Evolutionary conservation across 1,140 invertebrate species (phyloP).

Genomic region (Scaptomyza pallida): DNA sequence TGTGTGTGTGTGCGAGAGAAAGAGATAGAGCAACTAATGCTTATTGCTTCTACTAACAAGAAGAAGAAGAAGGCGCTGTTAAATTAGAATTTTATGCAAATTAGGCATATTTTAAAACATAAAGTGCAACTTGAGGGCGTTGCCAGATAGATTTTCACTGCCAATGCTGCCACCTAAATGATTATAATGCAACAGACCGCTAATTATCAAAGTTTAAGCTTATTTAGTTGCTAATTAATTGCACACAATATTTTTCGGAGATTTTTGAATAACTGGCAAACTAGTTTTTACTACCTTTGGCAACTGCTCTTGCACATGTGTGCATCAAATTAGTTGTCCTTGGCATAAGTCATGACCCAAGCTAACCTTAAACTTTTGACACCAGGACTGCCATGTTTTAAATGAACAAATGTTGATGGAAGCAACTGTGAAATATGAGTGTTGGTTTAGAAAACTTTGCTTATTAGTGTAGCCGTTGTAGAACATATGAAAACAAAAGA

Average conservation of each 20-base stretch:
- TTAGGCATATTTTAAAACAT: constrained; percentile 67
- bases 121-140: constrained; percentile 42
- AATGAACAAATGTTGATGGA: constrained; percentile 6
- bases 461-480: constrained; percentile 13
- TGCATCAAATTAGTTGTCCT: constrained; percentile 34
- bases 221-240: constrained; percentile 47
- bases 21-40: constrained; percentile 36
- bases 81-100: constrained; percentile 83
- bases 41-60: constrained; percentile 37
- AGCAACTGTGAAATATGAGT: too few relatives aligned
- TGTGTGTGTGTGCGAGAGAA: constrained; percentile 10
- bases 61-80: constrained; percentile 49
- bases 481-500: background rate
- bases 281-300: background rate
- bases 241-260: constrained; percentile 28
- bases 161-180: constrained; percentile 1
- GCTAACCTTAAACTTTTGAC: background rate
- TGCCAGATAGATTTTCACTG: constrained; percentile 8
- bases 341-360: background rate
- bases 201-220: constrained; percentile 15
- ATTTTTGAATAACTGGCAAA: constrained; percentile 31
- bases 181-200: constrained; percentile 1
- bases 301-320: too few relatives aligned
- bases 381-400: background rate
- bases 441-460: constrained; percentile 20